A percentile compares a stretch with the other conserved stretches of the same genome.
Conservation (phyloP, 2,113 vertebrate genomes). For the Junco hyemalis region DNA sequence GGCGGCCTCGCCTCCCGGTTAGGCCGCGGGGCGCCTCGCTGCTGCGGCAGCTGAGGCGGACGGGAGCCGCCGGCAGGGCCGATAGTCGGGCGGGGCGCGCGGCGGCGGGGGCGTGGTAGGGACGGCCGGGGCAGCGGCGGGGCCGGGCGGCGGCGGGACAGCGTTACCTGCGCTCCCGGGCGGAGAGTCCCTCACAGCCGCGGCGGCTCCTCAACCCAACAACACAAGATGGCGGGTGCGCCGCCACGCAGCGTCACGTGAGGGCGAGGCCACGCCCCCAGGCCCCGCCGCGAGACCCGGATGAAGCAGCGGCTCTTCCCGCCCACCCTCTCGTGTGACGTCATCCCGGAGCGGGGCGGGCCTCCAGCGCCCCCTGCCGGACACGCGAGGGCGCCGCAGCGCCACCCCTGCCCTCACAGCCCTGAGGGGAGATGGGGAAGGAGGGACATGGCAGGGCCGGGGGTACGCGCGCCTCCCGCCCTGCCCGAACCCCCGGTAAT, state of each 20-base stretch:
- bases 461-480: no score
- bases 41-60: neutral
- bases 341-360: neutral
- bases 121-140: neutral
- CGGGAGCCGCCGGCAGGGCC: neutral
- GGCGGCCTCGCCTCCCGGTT: neutral
- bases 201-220: constrained; percentile 77
- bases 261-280: neutral
- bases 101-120: neutral
- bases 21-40: neutral
- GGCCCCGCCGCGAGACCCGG: neutral
- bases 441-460: accelerated
- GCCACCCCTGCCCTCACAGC: neutral
- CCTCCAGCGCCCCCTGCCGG: neutral
- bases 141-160: neutral
- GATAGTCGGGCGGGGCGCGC: neutral
- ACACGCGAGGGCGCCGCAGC: neutral
- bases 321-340: neutral
- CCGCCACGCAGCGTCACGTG: constrained; percentile 75
- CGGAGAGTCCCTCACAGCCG: constrained; percentile 71
- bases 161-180: constrained; percentile 74
- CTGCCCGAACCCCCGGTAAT: neutral
- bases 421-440: neutral
- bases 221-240: constrained; percentile 84
- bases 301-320: neutral